These are phyloP conservation scores for Ophthalmolycus amberensis DNA, from an alignment of 2,113 vertebrate genomes.

Conservation along the genomic window DNA sequence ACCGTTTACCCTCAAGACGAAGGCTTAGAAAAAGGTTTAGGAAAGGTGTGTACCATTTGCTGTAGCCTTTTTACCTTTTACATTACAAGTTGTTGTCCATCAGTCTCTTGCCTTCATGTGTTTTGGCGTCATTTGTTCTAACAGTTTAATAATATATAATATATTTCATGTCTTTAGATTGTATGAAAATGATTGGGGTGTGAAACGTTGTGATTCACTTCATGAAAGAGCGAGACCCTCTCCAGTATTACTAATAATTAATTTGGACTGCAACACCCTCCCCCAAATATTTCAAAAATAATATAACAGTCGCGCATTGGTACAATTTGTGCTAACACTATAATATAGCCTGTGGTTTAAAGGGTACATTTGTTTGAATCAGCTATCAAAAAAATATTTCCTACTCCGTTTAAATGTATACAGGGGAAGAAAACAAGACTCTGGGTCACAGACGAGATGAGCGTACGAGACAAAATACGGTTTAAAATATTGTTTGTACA, in stretches of 20 bases:
- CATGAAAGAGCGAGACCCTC: not conserved
- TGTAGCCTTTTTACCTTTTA: not conserved
- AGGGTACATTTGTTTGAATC: not conserved
- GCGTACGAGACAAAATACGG: not conserved
- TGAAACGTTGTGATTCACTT: not conserved
- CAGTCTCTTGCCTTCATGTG: not conserved
- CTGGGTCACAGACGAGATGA: not conserved
- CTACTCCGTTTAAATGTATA: not conserved
- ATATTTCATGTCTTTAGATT: not conserved
- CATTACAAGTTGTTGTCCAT: not conserved
- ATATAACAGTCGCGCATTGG: not conserved
- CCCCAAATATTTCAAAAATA: not conserved
- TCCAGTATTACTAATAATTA: not conserved
- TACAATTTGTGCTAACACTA: not conserved
- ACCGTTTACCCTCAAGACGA: conserved; percentile 7
- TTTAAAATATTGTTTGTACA: conserved; percentile 2
- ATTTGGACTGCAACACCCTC: not conserved
- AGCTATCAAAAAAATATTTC: not conserved
- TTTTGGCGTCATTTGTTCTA: not conserved
- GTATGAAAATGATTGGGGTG: not conserved
- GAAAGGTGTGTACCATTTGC: not conserved
- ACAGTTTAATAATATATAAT: not conserved
- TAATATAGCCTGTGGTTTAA: not conserved
- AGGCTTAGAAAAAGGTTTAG: not conserved
- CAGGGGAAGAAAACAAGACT: not conserved